Evolutionary conservation across 2,797 vertebrate genomes (phyloP), one percentile per base, ranked within the genome.

Genomic region (Cyprinella venusta): DNA sequence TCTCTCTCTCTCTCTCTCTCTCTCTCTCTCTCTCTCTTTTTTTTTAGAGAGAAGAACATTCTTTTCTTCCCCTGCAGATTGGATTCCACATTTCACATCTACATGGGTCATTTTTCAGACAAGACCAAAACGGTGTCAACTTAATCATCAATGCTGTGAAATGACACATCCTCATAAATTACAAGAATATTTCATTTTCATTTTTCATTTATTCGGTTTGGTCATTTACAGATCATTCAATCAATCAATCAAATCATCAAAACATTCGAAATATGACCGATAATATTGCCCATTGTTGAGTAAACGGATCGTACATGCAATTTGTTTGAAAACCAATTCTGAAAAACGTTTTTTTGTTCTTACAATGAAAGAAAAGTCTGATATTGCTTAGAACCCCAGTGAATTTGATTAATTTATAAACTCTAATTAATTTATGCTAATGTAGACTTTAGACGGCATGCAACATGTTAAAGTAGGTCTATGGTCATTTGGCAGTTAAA

Each of bases 21-120:
- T n/a, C n/a, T n/a, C n/a, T n/a, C n/a, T n/a, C n/a, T n/a, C n/a
- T n/a, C n/a, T n/a, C n/a, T n/a, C n/a, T n/a, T n/a, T n/a, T n/a
- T n/a, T n/a, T n/a, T n/a, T n/a, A n/a, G n/a, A n/a, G 33, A 77
- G 72, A 40, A 56, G 74, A 87, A 86, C 74, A 82, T 80, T 85
- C 79, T 68, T 59, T 80, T 64, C 79, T 59, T 70, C 16, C 21
- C 68, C 42, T 80, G 82, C 61, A 88, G 70, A 88, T 70, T 61
- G 9, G 67, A 85, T 86, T 84, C 74, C 30, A 54, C 18, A 83
- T 33, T 59, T 75, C 42, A 79, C 85, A 76, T 70, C 64, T 30
- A 2, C 26, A 30, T 69, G 84, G 81, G 65, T 81, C 19, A 52
- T 76, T 81, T 65, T 61, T 54, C 26, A 74, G 9, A 26, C 63